Percentiles rank a stretch among this genome's conserved stretches.
Evolutionary conservation across 1,140 invertebrate genomes (phyloP).

Genomic region (Hylyphantes graminicola): DNA sequence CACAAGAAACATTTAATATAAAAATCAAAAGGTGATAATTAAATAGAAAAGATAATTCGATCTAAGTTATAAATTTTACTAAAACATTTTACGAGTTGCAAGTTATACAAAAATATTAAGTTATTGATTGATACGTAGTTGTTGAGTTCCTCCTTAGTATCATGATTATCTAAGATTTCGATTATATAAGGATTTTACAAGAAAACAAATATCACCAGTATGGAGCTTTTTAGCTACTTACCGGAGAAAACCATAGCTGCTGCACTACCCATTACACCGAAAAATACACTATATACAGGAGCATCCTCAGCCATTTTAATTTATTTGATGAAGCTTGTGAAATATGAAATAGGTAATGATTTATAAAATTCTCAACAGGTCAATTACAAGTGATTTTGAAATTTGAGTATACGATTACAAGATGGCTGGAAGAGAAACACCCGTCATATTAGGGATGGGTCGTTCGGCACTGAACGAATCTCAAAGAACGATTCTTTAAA

Average conservation of each 20-base stretch:
- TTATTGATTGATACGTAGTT: too few relatives aligned
- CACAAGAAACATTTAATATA: too few relatives aligned
- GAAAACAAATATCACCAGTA: not conserved
- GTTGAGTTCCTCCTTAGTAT: not conserved
- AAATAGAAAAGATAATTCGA: too few relatives aligned
- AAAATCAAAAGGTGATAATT: too few relatives aligned
- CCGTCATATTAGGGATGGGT: too few relatives aligned
- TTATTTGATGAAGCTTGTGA: not conserved
- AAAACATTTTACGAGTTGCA: too few relatives aligned
- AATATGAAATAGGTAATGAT: too few relatives aligned
- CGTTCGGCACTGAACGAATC: too few relatives aligned
- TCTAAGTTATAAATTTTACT: too few relatives aligned
- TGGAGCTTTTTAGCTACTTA: slow-evolving; percentile 72
- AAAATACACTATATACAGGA: slow-evolving; percentile 93
- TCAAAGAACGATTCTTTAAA: too few relatives aligned
- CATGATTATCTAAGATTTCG: not conserved
- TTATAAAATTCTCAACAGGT: not conserved
- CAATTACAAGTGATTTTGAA: slow-evolving; percentile 1
- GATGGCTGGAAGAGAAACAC: slow-evolving; percentile 40
- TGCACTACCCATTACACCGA: slow-evolving; percentile 98
- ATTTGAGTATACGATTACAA: not conserved
- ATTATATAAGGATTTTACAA: too few relatives aligned
- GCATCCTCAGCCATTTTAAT: slow-evolving; percentile 66
- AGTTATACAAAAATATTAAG: not conserved
- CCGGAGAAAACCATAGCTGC: slow-evolving; percentile 98